These are phyloP conservation scores for Gymnocephalus cernua DNA, from an alignment of 2,113 vertebrate species.

Conservation along the genomic window DNA sequence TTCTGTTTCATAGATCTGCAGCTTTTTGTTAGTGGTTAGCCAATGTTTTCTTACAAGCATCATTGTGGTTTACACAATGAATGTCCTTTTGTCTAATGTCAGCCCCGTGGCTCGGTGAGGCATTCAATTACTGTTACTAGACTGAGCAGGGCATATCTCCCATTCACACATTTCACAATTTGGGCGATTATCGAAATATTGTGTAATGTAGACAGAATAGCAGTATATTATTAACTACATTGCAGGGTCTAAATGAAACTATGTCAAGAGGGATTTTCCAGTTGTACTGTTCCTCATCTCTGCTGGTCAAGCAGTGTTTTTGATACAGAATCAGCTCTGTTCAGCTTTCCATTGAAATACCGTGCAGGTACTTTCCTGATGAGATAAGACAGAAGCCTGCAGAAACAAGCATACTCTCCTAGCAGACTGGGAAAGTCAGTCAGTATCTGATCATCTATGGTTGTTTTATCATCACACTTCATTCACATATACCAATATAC, in stretches of 20 bases:
- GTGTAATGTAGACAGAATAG: background rate
- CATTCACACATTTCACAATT: background rate
- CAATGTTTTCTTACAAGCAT: slow-evolving; percentile 21
- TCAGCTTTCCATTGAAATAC: background rate
- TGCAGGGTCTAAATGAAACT: slow-evolving; percentile 26
- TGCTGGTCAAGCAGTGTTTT: slow-evolving; percentile 24
- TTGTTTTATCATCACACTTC: background rate
- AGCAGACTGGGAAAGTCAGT: background rate
- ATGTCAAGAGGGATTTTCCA: slow-evolving; percentile 22
- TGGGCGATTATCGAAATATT: background rate
- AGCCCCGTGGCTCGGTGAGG: background rate
- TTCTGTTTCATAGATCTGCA: slow-evolving; percentile 11
- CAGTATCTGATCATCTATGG: too few species aligned
- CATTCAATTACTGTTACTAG: background rate
- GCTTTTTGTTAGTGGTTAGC: slow-evolving; percentile 32
- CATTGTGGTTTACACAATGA: slow-evolving; percentile 10
- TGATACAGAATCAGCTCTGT: slow-evolving; percentile 6
- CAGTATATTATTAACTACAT: background rate
- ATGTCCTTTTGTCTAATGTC: background rate
- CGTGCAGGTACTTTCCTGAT: slow-evolving; percentile 27
- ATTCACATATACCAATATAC: background rate
- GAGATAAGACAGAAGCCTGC: background rate
- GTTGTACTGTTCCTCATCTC: background rate
- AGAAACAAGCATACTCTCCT: background rate
- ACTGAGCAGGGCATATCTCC: background rate